phyloP scores from a whole-genome alignment of 2,888 invertebrate species.

The Thysanoteuthis rhombus region DNA sequence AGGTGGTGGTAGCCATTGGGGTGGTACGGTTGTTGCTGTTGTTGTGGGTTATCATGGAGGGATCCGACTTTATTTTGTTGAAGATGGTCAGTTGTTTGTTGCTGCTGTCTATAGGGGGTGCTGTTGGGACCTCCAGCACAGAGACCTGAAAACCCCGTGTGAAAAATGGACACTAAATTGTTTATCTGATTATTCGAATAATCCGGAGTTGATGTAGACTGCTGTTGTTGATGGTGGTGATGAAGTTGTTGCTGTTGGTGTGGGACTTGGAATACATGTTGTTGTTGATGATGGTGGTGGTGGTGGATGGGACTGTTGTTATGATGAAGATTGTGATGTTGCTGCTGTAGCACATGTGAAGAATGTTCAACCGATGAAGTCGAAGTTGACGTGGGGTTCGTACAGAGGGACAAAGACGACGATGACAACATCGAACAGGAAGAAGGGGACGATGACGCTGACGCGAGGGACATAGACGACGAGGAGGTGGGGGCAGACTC shows the following conservation, averaged over 20 bases:
- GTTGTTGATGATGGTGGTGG: not conserved
- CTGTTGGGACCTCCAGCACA: constrained; percentile 36
- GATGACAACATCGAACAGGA: not conserved
- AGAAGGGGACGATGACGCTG: not conserved
- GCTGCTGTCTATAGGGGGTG: constrained; percentile 34
- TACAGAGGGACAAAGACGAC: not conserved
- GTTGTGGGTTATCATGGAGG: not conserved
- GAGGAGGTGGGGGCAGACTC: not conserved
- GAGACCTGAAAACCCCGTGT: constrained; percentile 60
- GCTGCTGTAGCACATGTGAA: not conserved
- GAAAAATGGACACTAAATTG: constrained; percentile 61
- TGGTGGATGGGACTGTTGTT: not conserved
- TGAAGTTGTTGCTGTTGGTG: constrained; percentile 2
- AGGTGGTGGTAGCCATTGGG: not conserved
- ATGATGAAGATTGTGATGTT: not conserved
- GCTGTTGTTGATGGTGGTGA: constrained; percentile 19
- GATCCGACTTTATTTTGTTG: not conserved
- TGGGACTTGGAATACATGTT: not conserved
- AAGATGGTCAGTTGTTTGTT: constrained; percentile 27
- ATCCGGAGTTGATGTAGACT: not conserved
- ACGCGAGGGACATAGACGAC: not conserved
- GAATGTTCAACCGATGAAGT: not conserved
- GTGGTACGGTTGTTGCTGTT: not conserved
- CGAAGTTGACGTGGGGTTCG: not conserved
- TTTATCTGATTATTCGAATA: constrained; percentile 53